Conservation (phyloP, 2,888 invertebrate species). For the Hyles lineata region DNA sequence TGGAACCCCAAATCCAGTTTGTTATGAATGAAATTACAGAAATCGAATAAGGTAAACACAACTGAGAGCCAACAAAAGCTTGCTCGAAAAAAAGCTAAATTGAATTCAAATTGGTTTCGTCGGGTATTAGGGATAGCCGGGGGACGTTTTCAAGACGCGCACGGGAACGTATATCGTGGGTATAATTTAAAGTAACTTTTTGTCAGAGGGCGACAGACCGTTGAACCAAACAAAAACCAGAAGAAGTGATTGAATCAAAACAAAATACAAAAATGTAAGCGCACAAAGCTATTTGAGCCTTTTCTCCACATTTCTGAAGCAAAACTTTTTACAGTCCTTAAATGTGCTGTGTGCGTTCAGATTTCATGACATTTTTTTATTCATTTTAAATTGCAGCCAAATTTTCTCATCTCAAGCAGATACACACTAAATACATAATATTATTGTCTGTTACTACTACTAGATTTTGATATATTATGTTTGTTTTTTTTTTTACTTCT, state of each 20-base stretch:
- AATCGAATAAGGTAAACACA: slow-evolving; percentile 85
- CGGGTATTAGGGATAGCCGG: slow-evolving; percentile 82
- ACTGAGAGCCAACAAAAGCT: slow-evolving; percentile 84
- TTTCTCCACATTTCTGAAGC: neutral
- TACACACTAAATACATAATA: too few species aligned
- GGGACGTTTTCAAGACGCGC: slow-evolving; percentile 76
- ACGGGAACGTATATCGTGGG: slow-evolving; percentile 67
- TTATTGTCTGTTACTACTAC: too few species aligned
- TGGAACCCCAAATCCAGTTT: slow-evolving; percentile 84
- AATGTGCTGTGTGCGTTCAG: neutral
- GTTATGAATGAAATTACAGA: slow-evolving; percentile 85
- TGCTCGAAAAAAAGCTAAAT: slow-evolving; percentile 83
- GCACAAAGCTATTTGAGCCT: neutral
- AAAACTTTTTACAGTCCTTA: neutral
- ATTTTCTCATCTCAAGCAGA: too few species aligned
- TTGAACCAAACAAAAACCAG: slow-evolving; percentile 62
- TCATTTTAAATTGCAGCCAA: too few species aligned
- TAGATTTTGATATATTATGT: too few species aligned
- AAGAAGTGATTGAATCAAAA: slow-evolving; percentile 69
- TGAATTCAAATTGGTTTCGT: slow-evolving; percentile 85
- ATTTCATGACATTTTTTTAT: too few species aligned
- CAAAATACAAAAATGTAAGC: slow-evolving; percentile 41
- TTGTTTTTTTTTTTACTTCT: too few species aligned
- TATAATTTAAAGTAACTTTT: slow-evolving; percentile 80
- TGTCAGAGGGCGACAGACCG: slow-evolving; percentile 70